Evolutionary conservation across 2,888 invertebrate genomes (phyloP).

Genomic region (Spilarctia lutea): DNA sequence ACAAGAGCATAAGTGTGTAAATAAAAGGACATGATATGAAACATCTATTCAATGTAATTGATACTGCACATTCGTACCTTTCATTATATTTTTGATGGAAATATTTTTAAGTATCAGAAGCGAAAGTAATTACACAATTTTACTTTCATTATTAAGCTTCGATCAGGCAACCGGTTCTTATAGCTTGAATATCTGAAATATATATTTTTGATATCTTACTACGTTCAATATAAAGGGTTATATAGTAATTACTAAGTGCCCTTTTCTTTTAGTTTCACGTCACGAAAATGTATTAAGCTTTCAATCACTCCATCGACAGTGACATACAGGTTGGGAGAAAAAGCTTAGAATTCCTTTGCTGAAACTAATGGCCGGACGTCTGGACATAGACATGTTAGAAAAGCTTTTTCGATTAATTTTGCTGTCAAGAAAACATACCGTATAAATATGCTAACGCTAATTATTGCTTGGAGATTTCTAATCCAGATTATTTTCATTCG

Average conservation of each 20-base stretch:
- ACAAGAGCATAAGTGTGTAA: background rate
- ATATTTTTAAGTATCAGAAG: background rate
- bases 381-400: conserved; percentile 35
- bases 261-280: conserved; percentile 11
- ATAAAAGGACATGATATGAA: background rate
- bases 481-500: conserved; percentile 42
- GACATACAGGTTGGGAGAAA: conserved; percentile 34
- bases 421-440: conserved; percentile 29
- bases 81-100: background rate
- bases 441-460: conserved; percentile 39
- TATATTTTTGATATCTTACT: background rate
- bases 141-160: background rate
- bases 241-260: background rate
- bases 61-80: background rate
- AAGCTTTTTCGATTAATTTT: conserved; percentile 43
- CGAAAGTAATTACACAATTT: background rate
- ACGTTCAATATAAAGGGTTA: background rate
- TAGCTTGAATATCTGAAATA: background rate
- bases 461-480: conserved; percentile 44
- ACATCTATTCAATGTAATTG: no score
- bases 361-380: conserved; percentile 38
- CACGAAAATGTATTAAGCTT: conserved; percentile 31
- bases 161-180: background rate
- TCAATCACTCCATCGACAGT: conserved; percentile 25
- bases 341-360: conserved; percentile 28